Evolutionary conservation across 2,113 vertebrate species (phyloP), one percentile per base, ranked within the genome.

Genomic region (Diglossa brunneiventris): DNA sequence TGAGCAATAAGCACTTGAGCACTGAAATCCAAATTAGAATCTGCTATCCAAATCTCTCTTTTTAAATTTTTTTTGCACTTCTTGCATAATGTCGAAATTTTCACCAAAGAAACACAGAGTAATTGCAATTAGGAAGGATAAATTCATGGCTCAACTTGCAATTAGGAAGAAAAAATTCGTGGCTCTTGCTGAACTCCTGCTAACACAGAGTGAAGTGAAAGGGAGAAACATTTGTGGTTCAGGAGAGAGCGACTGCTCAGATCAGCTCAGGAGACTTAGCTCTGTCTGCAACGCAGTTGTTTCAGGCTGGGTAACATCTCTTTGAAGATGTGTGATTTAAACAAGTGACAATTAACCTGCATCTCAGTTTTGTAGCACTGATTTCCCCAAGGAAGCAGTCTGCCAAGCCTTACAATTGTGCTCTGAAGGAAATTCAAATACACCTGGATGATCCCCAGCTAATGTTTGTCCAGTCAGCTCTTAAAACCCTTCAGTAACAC

Each of bases 181-280:
- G 28, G 44, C 23, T 85, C 18, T 56, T 49, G 20, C 27, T 92
- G n/a, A 75, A 72, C 17, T 62, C 24, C 30, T 76, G 37, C 13
- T 91, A 61, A 58, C 21, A 59, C 4, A 69, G 47, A 52, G 13
- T 19, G 37, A 62, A 41, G 28, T 42, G 49, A 72, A 50, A 81
- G 7, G 55, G n/a, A 83, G 59, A 35, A 67, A 33, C 11, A 18
- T 49, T 35, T 18, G 11, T 21, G 18, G 37, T 41, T 80, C 53
- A 53, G 26, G 49, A 79, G 49, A 47, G 27, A 67, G 22, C 13
- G 61, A 46, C 28, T 23, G 13, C 39, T 70, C 0, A 0, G 17
- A 55, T 39, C 50, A 83, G 37, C 42, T 83, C 37, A 44, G 72
- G 37, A 81, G 52, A 39, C 17, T 37, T 15, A 83, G 19, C 11